These are phyloP conservation scores for Telmatochromis sp. DNA, from an alignment of 2,113 vertebrate genomes.

Conservation along the genomic window DNA sequence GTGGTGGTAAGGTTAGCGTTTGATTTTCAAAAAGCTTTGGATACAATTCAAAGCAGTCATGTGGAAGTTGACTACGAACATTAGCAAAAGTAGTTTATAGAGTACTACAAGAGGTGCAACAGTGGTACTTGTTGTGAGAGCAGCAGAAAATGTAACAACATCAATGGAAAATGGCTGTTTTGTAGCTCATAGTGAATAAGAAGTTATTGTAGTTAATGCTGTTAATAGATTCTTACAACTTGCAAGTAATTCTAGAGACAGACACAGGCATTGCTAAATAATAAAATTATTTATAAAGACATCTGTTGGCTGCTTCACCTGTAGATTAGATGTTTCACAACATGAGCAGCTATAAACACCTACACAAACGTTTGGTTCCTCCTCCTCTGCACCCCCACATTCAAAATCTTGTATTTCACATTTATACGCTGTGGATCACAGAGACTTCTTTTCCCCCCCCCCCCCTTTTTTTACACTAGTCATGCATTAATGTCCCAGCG, in stretches of 20 bases:
- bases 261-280: not conserved
- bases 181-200: not conserved
- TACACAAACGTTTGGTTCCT: not conserved
- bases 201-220: not conserved
- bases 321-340: not conserved
- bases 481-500: conserved; percentile 33
- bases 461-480: not conserved
- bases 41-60: not conserved
- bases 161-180: not conserved
- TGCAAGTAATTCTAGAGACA: not conserved
- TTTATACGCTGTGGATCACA: not conserved
- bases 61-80: not conserved
- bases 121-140: not conserved
- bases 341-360: not conserved
- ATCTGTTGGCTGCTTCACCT: not conserved
- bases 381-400: not conserved
- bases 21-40: not conserved
- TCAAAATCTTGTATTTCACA: conserved; percentile 8
- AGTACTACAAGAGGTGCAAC: not conserved
- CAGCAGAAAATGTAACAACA: not conserved
- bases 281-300: not conserved
- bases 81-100: not conserved
- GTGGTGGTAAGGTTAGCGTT: not conserved
- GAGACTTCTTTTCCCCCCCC: not conserved
- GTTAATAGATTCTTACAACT: not conserved